Conservation (phyloP, 1,140 invertebrate genomes). For the Atta cephalotes region DNA sequence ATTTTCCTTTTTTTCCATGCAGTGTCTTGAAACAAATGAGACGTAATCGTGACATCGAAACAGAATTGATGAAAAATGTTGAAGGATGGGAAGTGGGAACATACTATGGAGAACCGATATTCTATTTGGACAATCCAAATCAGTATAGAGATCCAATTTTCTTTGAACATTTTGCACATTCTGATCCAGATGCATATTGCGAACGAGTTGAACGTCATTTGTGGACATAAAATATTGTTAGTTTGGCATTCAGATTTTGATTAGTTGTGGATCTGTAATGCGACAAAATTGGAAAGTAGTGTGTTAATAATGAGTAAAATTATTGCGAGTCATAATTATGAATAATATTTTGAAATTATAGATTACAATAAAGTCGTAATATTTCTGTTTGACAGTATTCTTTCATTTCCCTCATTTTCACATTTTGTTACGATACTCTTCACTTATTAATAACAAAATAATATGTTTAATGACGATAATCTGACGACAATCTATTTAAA, state of each 20-base stretch:
- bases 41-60: slow-evolving; percentile 15
- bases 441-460: background rate
- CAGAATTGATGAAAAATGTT: slow-evolving; percentile 62
- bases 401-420: background rate
- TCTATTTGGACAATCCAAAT: background rate
- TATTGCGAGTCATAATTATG: background rate
- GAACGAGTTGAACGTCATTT: background rate
- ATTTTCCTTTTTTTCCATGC: background rate
- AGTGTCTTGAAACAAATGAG: slow-evolving; percentile 55
- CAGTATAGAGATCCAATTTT: slow-evolving; percentile 17
- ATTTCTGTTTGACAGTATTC: background rate
- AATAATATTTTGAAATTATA: background rate
- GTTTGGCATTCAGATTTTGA: background rate
- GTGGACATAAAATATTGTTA: background rate
- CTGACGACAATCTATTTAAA: background rate
- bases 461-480: background rate
- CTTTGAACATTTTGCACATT: background rate
- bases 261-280: background rate
- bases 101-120: slow-evolving; percentile 47
- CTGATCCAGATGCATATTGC: accelerated
- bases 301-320: slow-evolving; percentile 29
- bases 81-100: slow-evolving; percentile 64
- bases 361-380: background rate
- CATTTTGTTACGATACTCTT: background rate
- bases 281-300: background rate